Evolutionary conservation across 1,140 invertebrate genomes (phyloP).

Genomic region (Ips nitidus): DNA sequence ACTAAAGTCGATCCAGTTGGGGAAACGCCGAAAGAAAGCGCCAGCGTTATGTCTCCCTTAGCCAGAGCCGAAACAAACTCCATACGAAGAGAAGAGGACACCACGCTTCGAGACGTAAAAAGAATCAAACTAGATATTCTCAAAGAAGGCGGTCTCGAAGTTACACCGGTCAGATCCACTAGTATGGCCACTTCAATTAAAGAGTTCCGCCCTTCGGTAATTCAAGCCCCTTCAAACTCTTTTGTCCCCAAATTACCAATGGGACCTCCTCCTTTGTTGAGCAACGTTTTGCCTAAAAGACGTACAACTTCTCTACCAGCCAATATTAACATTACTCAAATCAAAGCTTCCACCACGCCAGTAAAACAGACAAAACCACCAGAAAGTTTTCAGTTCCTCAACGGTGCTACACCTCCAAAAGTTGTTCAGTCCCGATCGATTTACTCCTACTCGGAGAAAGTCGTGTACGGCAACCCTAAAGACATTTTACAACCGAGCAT

Average conservation of each 20-base stretch:
- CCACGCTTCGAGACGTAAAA: conserved; percentile 55
- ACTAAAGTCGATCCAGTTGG: conserved; percentile 30
- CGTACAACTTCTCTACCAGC: conserved; percentile 15
- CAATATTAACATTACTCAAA: conserved; percentile 30
- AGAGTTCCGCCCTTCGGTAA: conserved; percentile 48
- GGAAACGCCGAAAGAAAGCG: conserved; percentile 2
- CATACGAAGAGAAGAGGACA: conserved; percentile 21
- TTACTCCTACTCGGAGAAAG: conserved; percentile 63
- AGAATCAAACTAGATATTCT: conserved; percentile 73
- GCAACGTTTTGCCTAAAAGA: conserved; percentile 31
- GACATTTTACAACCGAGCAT: conserved; percentile 59
- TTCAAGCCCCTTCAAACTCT: conserved; percentile 39
- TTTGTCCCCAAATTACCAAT: conserved; percentile 44
- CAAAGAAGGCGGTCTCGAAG: conserved; percentile 70
- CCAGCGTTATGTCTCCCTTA: conserved; percentile 62
- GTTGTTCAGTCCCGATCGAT: conserved; percentile 67
- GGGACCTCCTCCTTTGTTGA: conserved; percentile 49
- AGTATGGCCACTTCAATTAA: conserved; percentile 49
- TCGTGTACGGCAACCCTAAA: conserved; percentile 71
- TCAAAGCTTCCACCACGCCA: conserved; percentile 27
- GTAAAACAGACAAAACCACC: conserved; percentile 20
- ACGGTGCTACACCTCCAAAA: conserved; percentile 55
- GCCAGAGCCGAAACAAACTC: conserved; percentile 59
- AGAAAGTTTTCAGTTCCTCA: conserved; percentile 31
- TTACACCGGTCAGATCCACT: conserved; percentile 61